Evolutionary conservation across 2,797 vertebrate species (phyloP).

Genomic region (Loris lydekkerianus): DNA sequence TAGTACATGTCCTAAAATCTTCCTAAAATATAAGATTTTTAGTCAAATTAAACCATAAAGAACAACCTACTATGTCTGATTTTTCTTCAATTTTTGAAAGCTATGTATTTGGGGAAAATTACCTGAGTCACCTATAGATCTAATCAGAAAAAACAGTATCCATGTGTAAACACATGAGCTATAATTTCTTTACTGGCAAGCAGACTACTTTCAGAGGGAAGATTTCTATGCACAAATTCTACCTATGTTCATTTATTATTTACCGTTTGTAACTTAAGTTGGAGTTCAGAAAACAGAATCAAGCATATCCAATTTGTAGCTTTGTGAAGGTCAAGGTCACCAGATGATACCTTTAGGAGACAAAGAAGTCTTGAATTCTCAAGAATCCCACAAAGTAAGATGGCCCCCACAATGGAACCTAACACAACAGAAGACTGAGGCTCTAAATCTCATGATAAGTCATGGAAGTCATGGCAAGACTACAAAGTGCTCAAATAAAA

Average conservation of each 20-base stretch:
- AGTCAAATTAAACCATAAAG: conserved; percentile 44
- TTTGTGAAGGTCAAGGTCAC: neutral
- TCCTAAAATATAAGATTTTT: conserved; percentile 27
- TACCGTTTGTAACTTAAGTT: neutral
- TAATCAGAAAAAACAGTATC: neutral
- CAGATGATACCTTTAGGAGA: neutral
- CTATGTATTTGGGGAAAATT: neutral
- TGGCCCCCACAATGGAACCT: neutral
- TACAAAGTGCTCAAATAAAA: neutral
- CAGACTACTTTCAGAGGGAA: neutral
- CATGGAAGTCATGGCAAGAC: neutral
- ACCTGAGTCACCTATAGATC: neutral
- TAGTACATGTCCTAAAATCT: neutral
- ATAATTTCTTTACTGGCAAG: neutral
- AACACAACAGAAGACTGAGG: neutral
- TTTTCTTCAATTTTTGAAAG: conserved; percentile 47
- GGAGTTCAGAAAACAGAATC: neutral
- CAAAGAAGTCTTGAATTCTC: no score
- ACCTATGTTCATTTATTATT: neutral
- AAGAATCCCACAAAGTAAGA: no score
- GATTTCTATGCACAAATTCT: conserved; percentile 2
- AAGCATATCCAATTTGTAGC: neutral
- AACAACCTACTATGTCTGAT: neutral
- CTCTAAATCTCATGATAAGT: neutral
- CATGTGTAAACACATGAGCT: neutral